phyloP scores from a whole-genome alignment of 2,888 invertebrate genomes.

The Anarsia innoxiella region DNA sequence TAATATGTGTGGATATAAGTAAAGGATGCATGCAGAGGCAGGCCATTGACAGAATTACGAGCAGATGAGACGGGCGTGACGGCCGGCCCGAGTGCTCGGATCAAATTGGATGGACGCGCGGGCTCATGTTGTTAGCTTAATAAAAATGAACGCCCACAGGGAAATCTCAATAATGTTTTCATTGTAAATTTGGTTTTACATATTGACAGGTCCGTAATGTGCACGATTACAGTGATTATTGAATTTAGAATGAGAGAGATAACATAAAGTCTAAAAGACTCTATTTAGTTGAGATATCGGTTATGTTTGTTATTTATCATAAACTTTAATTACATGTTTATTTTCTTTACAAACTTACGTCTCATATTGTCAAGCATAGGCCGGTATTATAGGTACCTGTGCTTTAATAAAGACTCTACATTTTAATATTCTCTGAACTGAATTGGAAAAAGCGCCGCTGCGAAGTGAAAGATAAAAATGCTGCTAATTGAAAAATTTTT shows the following conservation, averaged over 20 bases:
- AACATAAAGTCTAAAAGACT: too few species aligned
- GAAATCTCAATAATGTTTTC: constrained; percentile 43
- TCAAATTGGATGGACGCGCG: constrained; percentile 31
- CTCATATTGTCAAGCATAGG: background rate
- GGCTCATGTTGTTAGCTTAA: constrained; percentile 27
- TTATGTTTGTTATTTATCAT: too few species aligned
- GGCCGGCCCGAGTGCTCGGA: constrained; percentile 22
- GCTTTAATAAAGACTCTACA: too few species aligned
- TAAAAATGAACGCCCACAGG: constrained; percentile 43
- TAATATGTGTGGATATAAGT: too few species aligned
- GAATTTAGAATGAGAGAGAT: background rate
- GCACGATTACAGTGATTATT: background rate
- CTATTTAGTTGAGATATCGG: too few species aligned
- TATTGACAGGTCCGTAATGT: constrained; percentile 17
- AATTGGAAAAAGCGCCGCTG: background rate
- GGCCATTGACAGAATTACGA: background rate
- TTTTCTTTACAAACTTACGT: too few species aligned
- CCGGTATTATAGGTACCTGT: too few species aligned
- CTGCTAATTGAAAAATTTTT: background rate
- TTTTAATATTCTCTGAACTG: too few species aligned
- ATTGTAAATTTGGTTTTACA: constrained; percentile 32
- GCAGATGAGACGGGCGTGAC: constrained; percentile 12
- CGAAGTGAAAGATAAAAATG: background rate
- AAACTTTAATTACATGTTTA: too few species aligned
- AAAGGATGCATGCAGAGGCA: background rate